phyloP scores from a whole-genome alignment of 2,888 invertebrate genomes.

The Ecliptopera silaceata region DNA sequence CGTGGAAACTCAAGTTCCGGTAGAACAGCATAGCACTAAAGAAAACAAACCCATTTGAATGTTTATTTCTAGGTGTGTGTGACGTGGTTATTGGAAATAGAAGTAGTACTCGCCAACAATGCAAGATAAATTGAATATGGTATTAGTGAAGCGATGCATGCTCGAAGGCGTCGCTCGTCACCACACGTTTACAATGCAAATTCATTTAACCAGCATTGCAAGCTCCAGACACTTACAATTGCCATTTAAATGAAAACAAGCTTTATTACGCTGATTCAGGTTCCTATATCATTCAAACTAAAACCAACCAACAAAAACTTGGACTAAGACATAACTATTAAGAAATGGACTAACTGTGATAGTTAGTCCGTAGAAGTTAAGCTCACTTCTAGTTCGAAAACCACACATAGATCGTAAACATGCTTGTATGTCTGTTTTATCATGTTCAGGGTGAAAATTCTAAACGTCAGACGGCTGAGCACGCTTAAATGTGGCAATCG shows the following conservation, averaged over 20 bases:
- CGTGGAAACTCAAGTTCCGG: conserved; percentile 33
- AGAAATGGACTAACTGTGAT: background rate
- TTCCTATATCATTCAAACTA: background rate
- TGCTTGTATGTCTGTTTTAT: background rate
- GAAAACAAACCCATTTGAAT: conserved; percentile 30
- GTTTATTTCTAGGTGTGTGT: conserved; percentile 27
- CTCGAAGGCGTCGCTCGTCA: conserved; percentile 39
- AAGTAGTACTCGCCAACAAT: conserved; percentile 19
- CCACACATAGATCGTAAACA: background rate
- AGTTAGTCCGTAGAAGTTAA: too few relatives aligned
- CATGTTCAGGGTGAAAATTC: conserved; percentile 9
- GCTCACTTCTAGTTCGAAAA: background rate
- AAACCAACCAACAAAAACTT: background rate
- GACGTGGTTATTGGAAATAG: conserved; percentile 27
- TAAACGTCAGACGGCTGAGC: too few relatives aligned
- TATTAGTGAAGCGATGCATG: conserved; percentile 50
- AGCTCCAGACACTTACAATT: background rate
- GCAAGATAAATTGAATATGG: conserved; percentile 33
- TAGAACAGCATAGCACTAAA: conserved; percentile 29
- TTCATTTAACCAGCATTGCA: conserved; percentile 41
- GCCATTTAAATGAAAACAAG: background rate
- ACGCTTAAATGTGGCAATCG: too few relatives aligned
- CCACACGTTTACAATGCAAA: conserved; percentile 66
- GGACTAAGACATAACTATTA: too few relatives aligned
- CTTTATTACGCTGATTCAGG: background rate